Evolutionary conservation across 2,888 invertebrate genomes (phyloP).

Genomic region (Calliphora vomitoria): DNA sequence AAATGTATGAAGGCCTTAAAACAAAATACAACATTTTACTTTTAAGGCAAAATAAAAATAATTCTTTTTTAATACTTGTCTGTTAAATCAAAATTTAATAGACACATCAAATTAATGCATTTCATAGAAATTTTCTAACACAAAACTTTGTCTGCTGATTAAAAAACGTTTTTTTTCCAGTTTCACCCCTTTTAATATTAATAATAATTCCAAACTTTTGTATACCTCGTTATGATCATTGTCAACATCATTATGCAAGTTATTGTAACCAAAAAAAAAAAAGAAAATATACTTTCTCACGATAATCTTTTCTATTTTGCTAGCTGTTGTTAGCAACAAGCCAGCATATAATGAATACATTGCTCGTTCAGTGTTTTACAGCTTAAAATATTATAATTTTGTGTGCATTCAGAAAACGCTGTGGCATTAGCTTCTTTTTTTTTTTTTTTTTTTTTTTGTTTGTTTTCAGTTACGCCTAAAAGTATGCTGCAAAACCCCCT

Average conservation of each 20-base stretch:
- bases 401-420: slow-evolving; percentile 47
- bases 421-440: slow-evolving; percentile 39
- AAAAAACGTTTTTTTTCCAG: background rate
- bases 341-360: slow-evolving; percentile 56
- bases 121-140: background rate
- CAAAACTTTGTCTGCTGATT: slow-evolving; percentile 25
- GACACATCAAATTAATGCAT: background rate
- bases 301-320: slow-evolving; percentile 37
- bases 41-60: no score
- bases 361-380: slow-evolving; percentile 36
- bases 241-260: slow-evolving; percentile 56
- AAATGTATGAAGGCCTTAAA: no score
- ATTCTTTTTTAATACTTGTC: no score
- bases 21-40: no score
- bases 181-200: background rate
- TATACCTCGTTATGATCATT: slow-evolving; percentile 36
- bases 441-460: background rate
- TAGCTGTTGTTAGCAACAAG: background rate
- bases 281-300: slow-evolving; percentile 64
- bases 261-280: slow-evolving; percentile 64
- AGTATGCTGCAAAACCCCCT: slow-evolving; percentile 14
- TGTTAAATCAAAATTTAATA: background rate
- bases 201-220: slow-evolving; percentile 28
- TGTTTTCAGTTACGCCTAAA: background rate
- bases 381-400: slow-evolving; percentile 68